A percentile compares a stretch with the other conserved stretches of the same genome.
These are phyloP conservation scores for Disparrhopalites patrizii DNA, from an alignment of 2,888 invertebrate species.

Conservation along the genomic window DNA sequence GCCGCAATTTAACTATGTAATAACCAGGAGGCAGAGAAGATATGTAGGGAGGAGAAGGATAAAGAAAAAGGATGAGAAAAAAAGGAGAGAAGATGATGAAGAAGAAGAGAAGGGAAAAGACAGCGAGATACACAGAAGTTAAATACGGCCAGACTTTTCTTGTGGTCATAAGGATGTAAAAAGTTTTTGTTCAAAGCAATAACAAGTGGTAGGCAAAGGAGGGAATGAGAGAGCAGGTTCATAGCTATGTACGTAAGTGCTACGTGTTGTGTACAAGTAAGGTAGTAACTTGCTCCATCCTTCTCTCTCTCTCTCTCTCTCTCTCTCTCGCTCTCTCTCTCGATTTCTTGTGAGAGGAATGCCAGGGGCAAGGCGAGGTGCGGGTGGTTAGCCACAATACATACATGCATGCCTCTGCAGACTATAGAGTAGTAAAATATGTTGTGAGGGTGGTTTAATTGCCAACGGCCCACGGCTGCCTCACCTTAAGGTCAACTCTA, in stretches of 20 bases:
- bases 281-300: background rate
- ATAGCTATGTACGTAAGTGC: background rate
- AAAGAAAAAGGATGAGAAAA: background rate
- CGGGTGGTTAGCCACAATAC: constrained; percentile 48
- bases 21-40: constrained; percentile 29
- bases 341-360: constrained; percentile 33
- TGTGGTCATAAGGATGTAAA: constrained; percentile 8
- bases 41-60: background rate
- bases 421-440: constrained; percentile 39
- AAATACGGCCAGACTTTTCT: background rate
- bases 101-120: background rate
- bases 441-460: constrained; percentile 49
- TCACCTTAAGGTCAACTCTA: constrained; percentile 49
- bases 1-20: constrained; percentile 31
- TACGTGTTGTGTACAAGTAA: background rate
- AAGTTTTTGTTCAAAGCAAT: background rate
- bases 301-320: background rate
- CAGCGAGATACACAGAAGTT: background rate
- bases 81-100: background rate
- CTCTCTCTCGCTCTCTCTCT: background rate
- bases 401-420: constrained; percentile 8
- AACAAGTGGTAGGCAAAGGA: background rate
- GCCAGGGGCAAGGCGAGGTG: constrained; percentile 49
- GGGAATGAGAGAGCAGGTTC: background rate
- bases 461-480: constrained; percentile 49